Conservation (phyloP, 2,797 vertebrate species). For the Labeo calbasu region DNA sequence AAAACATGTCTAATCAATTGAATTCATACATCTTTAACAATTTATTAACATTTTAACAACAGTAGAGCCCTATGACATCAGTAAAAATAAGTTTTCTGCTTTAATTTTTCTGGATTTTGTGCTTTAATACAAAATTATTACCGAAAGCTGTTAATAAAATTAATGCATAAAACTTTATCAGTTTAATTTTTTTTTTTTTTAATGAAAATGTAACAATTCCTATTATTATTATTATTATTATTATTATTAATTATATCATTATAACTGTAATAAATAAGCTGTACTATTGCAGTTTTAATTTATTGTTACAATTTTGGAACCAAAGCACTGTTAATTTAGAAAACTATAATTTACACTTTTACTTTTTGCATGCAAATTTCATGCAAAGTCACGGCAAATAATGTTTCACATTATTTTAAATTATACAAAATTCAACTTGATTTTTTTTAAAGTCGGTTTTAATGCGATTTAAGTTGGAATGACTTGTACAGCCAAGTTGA, state of each 20-base stretch:
- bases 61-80: not conserved
- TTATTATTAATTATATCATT: not conserved
- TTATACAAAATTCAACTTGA: not conserved
- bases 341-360: too few species aligned
- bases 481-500: not conserved
- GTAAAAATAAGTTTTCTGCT: not conserved
- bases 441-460: not conserved
- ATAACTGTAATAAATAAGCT: not conserved
- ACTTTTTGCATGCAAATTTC: too few species aligned
- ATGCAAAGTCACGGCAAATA: too few species aligned
- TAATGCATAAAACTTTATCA: not conserved
- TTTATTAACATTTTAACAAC: not conserved
- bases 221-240: not conserved
- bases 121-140: not conserved
- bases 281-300: not conserved
- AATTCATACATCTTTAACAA: not conserved
- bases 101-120: not conserved
- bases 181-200: not conserved
- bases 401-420: too few species aligned
- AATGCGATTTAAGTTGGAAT: not conserved
- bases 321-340: too few species aligned
- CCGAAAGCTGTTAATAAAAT: not conserved
- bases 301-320: too few species aligned
- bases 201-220: not conserved
- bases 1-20: not conserved